A percentile compares a stretch with the other conserved stretches of the same genome.
Conservation (phyloP, 2,113 vertebrate genomes). For the Salvator merianae region DNA sequence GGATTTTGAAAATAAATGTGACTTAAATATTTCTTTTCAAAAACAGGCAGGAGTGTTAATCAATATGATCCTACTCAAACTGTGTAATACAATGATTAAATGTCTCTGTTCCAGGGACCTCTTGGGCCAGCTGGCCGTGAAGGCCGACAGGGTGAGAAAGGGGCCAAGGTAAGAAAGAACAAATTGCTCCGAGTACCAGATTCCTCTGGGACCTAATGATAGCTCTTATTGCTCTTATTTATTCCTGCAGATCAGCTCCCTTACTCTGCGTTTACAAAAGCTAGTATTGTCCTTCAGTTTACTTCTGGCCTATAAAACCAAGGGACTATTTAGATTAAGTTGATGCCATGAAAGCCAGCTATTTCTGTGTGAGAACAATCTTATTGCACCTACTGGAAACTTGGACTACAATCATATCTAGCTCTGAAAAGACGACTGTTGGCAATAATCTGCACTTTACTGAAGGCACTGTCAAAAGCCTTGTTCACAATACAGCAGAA, state of each 20-base stretch:
- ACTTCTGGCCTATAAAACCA: not conserved
- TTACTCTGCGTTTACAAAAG: not conserved
- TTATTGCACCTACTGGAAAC: not conserved
- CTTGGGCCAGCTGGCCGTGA: constrained; percentile 79
- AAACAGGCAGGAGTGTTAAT: not conserved
- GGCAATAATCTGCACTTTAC: no score
- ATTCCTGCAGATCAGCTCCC: not conserved
- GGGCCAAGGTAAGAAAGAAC: constrained; percentile 78
- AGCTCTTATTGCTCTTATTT: not conserved
- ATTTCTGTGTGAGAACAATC: not conserved
- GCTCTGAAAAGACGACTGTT: no score
- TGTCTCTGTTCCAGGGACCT: constrained; percentile 76
- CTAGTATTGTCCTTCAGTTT: not conserved
- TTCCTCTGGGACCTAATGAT: not conserved
- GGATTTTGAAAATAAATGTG: not conserved
- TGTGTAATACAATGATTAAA: not conserved
- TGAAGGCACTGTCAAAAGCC: no score
- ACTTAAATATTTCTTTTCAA: not conserved
- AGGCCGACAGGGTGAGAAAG: constrained; percentile 88
- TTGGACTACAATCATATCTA: no score
- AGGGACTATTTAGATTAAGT: not conserved
- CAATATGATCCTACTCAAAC: not conserved
- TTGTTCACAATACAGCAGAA: no score
- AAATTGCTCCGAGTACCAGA: not conserved
- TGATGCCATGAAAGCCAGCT: not conserved